Percentiles rank a stretch among this genome's conserved stretches.
phyloP scores from a whole-genome alignment of 1,140 invertebrate species.

The Dinoponera quadriceps region DNA sequence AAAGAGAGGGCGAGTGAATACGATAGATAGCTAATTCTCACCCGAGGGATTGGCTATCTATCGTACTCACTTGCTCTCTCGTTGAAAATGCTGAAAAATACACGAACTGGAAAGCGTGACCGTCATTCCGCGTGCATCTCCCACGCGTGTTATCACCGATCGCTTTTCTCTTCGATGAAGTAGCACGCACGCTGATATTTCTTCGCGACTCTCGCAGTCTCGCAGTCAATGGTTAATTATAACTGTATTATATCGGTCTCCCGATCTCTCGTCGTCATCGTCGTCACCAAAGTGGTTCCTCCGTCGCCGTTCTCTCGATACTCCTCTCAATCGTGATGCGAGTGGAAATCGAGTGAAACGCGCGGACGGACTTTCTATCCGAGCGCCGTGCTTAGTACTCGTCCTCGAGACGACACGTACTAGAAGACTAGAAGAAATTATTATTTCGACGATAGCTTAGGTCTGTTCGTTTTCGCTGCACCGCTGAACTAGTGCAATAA shows the following conservation, averaged over 20 bases:
- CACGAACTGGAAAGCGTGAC: constrained; percentile 30
- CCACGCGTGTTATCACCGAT: background rate
- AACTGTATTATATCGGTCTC: background rate
- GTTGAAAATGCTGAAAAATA: background rate
- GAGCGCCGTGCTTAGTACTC: background rate
- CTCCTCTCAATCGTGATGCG: background rate
- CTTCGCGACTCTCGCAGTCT: background rate
- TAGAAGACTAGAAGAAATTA: too few species aligned
- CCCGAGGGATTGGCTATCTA: background rate
- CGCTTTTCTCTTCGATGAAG: constrained; percentile 10
- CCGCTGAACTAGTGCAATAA: too few species aligned
- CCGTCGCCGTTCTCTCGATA: background rate
- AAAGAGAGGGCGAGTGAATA: too few species aligned
- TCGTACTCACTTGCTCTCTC: background rate
- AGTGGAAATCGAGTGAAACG: constrained; percentile 45
- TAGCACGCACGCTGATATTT: constrained; percentile 1
- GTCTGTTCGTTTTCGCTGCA: too few species aligned
- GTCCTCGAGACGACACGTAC: too few species aligned
- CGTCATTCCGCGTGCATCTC: background rate
- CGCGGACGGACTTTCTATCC: constrained; percentile 33
- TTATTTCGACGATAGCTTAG: background rate
- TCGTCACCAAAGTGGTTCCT: background rate
- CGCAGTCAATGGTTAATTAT: constrained; percentile 35
- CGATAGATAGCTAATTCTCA: too few species aligned
- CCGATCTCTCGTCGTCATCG: background rate